phyloP scores from a whole-genome alignment of 2,888 invertebrate species.

The Neelides folsomi region DNA sequence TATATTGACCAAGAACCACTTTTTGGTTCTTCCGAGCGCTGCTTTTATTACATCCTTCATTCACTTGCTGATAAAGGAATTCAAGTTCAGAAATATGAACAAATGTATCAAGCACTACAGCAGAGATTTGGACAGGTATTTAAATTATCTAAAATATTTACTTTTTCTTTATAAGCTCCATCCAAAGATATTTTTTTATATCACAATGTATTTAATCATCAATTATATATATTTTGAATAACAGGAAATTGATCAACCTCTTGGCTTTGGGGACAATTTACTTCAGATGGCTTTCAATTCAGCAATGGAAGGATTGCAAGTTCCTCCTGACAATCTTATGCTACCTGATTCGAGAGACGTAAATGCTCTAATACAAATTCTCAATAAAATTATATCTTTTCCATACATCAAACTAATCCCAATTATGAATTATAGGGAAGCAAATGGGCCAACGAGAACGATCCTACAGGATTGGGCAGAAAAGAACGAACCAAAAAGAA shows the following conservation, averaged over 20 bases:
- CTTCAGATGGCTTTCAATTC: slow-evolving; percentile 36
- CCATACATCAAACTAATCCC: too few species aligned
- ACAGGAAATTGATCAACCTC: slow-evolving; percentile 25
- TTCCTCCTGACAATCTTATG: slow-evolving; percentile 24
- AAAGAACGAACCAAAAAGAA: slow-evolving; percentile 10
- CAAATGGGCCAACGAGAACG: slow-evolving; percentile 19
- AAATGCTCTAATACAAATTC: slow-evolving; percentile 5
- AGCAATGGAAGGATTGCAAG: slow-evolving; percentile 35
- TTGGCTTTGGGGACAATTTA: slow-evolving; percentile 34
- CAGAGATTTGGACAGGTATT: slow-evolving; percentile 41
- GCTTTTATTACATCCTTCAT: slow-evolving; percentile 45
- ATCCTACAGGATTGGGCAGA: neutral
- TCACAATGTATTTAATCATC: too few species aligned
- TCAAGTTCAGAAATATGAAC: slow-evolving; percentile 42
- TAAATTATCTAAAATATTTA: too few species aligned
- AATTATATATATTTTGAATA: slow-evolving; percentile 4
- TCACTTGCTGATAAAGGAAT: slow-evolving; percentile 43
- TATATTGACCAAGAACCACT: slow-evolving; percentile 47
- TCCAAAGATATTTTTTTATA: too few species aligned
- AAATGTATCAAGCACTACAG: slow-evolving; percentile 41
- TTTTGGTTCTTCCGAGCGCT: slow-evolving; percentile 46
- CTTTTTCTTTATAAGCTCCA: too few species aligned
- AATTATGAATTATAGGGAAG: slow-evolving; percentile 1
- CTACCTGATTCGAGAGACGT: slow-evolving; percentile 18
- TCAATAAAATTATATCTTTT: too few species aligned